Conservation (phyloP, 1,140 invertebrate genomes). For the Drosophila tropicalis region DNA sequence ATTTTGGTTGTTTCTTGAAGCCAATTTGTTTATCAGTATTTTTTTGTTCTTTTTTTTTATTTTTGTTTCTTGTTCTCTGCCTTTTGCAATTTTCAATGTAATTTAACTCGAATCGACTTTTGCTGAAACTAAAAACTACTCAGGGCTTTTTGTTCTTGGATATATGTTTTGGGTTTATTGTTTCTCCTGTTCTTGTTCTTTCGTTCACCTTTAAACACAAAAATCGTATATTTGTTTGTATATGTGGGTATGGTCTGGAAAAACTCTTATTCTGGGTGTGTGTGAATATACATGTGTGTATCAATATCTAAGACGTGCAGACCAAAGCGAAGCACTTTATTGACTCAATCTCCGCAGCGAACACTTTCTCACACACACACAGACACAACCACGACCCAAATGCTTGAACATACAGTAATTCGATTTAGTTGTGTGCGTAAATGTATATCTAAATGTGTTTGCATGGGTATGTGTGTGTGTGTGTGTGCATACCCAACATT, state of each 20-base stretch:
- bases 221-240: slow-evolving; percentile 9
- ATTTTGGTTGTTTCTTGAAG: slow-evolving; percentile 7
- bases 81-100: slow-evolving; percentile 74
- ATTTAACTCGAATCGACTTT: slow-evolving; percentile 71
- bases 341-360: slow-evolving; percentile 72
- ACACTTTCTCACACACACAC: slow-evolving; percentile 62
- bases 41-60: too few species aligned
- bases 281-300: slow-evolving; percentile 59
- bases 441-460: neutral
- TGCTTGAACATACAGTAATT: slow-evolving; percentile 61
- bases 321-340: slow-evolving; percentile 67
- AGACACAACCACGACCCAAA: slow-evolving; percentile 31
- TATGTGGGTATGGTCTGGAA: slow-evolving; percentile 33
- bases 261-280: slow-evolving; percentile 8
- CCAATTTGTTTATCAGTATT: slow-evolving; percentile 40
- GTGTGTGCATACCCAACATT: slow-evolving; percentile 59
- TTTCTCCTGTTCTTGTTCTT: slow-evolving; percentile 13
- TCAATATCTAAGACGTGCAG: slow-evolving; percentile 61
- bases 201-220: slow-evolving; percentile 35
- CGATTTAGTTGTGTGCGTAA: slow-evolving; percentile 53
- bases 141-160: slow-evolving; percentile 16
- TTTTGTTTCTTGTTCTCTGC: slow-evolving; percentile 11
- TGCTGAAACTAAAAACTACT: slow-evolving; percentile 58
- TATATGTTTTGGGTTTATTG: slow-evolving; percentile 23
- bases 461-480: slow-evolving; percentile 9